Base-by-base conservation (phyloP, 2,797 vertebrate genomes). In the Enteromius viviparus region DNA sequence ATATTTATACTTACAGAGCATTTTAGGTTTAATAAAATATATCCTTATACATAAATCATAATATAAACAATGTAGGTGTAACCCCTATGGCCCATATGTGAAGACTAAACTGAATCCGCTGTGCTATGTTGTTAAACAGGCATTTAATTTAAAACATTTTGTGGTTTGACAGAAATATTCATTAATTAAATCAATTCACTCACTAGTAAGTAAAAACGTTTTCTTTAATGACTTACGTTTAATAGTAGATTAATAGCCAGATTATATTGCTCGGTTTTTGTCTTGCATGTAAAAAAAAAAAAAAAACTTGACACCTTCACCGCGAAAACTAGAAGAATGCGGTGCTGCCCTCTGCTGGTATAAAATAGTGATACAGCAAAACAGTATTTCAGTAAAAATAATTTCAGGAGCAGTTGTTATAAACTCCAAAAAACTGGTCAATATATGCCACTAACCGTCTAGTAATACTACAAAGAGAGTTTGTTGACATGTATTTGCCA, bases 281-380 rank as follows among this genome's bases (percentile, higher is more conserved):
- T 72, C 23, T 71, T 71, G 15, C 17, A 29, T 58, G n/a, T 12
- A 37, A 37, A 37, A 37, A 37, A 37, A 60, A 60, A 21, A n/a
- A n/a, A 26, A 34, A 34, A 34, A 34, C 32, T 34, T 34, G 32
- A 34, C 32, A 34, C 3, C 3, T 3, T 34, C 32, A 34, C 32
- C 32, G 32, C 32, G 32, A 34, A 34, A 34, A 34, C 32, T 34
- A 34, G 32, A 34, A 26, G 3, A 34, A 14, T 17, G 17, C 12
- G n/a, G 11, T 58, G 34, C 72, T 82, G 47, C 34, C 23, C n/a
- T 76, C 81, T 82, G 47, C 71, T 76, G 79, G 26, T 3, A 34
- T 1, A 34, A 64, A 1, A 37, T 64, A 42, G 55, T 34, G 3
- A 49, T 66, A 19, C 23, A 11, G 21, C 53, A 34, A 70, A 15